A percentile compares a stretch with the other conserved stretches of the same genome.
phyloP scores from a whole-genome alignment of 2,797 vertebrate genomes.

The Sitta carolinensis region DNA sequence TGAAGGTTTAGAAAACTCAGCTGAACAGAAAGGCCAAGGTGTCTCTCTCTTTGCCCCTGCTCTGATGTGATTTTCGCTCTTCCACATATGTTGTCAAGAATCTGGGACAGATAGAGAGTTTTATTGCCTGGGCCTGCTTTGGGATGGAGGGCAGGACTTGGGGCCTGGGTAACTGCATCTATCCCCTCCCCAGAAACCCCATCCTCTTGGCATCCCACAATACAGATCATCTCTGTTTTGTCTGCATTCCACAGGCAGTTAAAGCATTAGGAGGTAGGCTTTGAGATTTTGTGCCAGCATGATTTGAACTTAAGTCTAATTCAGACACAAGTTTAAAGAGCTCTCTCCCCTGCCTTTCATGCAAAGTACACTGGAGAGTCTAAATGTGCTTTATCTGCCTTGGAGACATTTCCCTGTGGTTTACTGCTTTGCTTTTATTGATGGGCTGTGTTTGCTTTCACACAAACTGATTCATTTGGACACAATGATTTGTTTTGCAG shows the following conservation, averaged over 20 bases:
- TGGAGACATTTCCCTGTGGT: constrained; percentile 23
- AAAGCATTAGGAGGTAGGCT: background rate
- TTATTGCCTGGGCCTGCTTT: background rate
- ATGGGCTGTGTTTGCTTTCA: constrained; percentile 2
- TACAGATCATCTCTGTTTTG: background rate
- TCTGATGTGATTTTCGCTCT: background rate
- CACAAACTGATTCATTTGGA: constrained; percentile 34
- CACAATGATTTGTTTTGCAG: background rate
- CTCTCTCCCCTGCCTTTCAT: background rate
- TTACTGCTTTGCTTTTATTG: constrained; percentile 51
- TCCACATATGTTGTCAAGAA: background rate
- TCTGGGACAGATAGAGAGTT: background rate
- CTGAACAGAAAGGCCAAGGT: background rate
- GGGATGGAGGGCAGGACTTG: background rate
- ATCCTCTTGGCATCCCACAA: background rate
- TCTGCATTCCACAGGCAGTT: background rate
- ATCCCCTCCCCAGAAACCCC: background rate
- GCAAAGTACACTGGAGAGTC: background rate
- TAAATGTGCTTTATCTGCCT: constrained; percentile 15
- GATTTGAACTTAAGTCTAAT: background rate
- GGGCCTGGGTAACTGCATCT: background rate
- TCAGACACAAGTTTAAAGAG: constrained; percentile 12
- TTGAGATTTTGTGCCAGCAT: background rate
- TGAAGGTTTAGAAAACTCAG: background rate
- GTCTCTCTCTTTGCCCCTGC: background rate